Base-by-base conservation (phyloP, 2,113 vertebrate species). In the Todiramphus chloris region DNA sequence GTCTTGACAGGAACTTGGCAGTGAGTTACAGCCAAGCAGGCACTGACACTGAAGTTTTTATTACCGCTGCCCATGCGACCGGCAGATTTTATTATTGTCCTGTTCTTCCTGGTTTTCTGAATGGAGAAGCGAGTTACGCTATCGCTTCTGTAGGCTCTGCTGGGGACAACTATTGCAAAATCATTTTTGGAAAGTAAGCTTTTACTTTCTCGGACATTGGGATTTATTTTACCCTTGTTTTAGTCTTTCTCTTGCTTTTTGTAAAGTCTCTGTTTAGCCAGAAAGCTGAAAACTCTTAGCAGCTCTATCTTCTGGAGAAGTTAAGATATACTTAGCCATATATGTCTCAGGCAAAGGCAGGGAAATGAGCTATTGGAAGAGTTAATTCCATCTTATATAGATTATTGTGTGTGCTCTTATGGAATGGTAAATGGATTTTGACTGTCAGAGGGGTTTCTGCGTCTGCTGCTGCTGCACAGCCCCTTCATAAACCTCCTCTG, bases 1-100 rank as follows among this genome's bases (percentile, higher is more conserved):
- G 30, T 33, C 67, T n/a, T 58, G 94, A 66, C 89, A 76, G 94
- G 67, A 83, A n/a, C 77, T 89, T 92, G 94, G 82, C 77, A 58
- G 72, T 10, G 28, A 39, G 56, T 44, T 33, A 11, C 51, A 27
- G 81, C 7, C 0, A 43, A 30, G 55, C 70, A 74, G 89, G 66
- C 60, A 60, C 35, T 5, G 67, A 60, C 31, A 39, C 51, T n/a
- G 67, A 66, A 37, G 76, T 2, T 77, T 83, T 89, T 37, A 79
- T 89, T 55, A 16, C 72, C 2, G 0, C 55, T 89, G 62, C 72
- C 62, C 60, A 25, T 86, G 85, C 15, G 11, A 69, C 27, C 9
- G 1, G 67, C 51, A 30, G 51, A 9, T 75, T 74, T 62, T 69
- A 41, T 75, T 75, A 18, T 58, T 39, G 62, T 44, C 2, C 67